Base-by-base conservation (phyloP, 2,113 vertebrate species). In the Procapra przewalskii region DNA sequence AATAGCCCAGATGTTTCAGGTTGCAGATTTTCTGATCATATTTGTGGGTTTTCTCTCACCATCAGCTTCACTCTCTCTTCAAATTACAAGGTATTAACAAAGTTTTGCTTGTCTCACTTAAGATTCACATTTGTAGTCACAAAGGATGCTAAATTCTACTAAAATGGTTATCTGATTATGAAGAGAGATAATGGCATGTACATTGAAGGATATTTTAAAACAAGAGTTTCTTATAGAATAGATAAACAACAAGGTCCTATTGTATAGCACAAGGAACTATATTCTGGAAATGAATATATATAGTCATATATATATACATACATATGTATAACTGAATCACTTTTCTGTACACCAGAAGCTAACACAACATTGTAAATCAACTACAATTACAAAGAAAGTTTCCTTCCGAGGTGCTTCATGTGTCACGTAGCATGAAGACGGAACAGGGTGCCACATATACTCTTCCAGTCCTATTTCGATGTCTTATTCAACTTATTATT, bases 1-100 rank as follows among this genome's bases (percentile, higher is more conserved):
- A 98, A 98, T 98, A 98, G 98, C 97, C 93, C 96, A 97, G 98
- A 95, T 97, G 79, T 97, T 98, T 97, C 95, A 96, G 96, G 98
- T 27, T 0, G 91, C 98, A 98, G 96, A 93, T 97, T 98, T 98
- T 97, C 96, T 77, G 81, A 98, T 97, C 92, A 57, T 97, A 98
- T 97, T 98, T 97, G 29, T 98, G 95, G 88, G 86, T 95, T 98
- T 98, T 98, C 55, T 95, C 96, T 98, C 10, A 62, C 89, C 86
- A 89, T 90, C 3, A 0, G 14, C 86, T 98, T 97, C 9, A 82
- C 57, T 94, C 98, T 98, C 96, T 94, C 83, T 88, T 93, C 87
- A 97, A 54, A 93, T 79, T 97, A 90, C 45, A 85, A 98, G 97
- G 50, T 31, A 97, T 97, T 98, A 88, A 97, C 98, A 98, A 97